Conservation (phyloP, 2,797 vertebrate species). For the Craterocephalus amniculus region DNA sequence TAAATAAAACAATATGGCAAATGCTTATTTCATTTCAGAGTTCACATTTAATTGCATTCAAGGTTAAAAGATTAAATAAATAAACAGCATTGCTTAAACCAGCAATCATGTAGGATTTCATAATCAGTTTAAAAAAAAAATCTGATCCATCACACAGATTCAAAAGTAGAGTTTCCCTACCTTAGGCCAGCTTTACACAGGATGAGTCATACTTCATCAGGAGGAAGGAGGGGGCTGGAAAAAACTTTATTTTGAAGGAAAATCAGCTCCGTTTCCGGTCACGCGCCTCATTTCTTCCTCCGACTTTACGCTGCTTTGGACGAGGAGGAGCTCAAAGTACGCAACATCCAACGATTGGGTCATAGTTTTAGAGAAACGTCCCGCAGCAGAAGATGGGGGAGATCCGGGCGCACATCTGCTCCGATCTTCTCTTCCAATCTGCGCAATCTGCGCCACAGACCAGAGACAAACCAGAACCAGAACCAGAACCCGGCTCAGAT, state of each 20-base stretch:
- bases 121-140: too few relatives aligned
- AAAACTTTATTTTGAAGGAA: conserved; percentile 46
- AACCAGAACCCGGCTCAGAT: too few relatives aligned
- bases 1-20: too few relatives aligned
- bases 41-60: too few relatives aligned
- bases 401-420: conserved; percentile 12
- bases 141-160: too few relatives aligned
- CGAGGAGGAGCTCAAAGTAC: conserved; percentile 74
- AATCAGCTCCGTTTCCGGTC: conserved; percentile 1
- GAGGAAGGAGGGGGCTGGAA: background rate
- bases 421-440: conserved; percentile 10
- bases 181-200: background rate
- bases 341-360: conserved; percentile 70
- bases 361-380: conserved; percentile 73
- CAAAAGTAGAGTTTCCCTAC: too few relatives aligned
- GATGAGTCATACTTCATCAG: background rate
- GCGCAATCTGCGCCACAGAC: conserved; percentile 7
- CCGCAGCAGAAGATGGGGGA: conserved; percentile 62
- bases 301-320: conserved; percentile 30
- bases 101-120: too few relatives aligned
- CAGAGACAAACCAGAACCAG: background rate
- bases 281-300: background rate
- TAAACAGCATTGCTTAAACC: too few relatives aligned
- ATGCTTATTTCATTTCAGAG: too few relatives aligned
- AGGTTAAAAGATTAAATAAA: too few relatives aligned